Evolutionary conservation across 2,113 vertebrate species (phyloP).

Genomic region (Pantherophis guttatus): DNA sequence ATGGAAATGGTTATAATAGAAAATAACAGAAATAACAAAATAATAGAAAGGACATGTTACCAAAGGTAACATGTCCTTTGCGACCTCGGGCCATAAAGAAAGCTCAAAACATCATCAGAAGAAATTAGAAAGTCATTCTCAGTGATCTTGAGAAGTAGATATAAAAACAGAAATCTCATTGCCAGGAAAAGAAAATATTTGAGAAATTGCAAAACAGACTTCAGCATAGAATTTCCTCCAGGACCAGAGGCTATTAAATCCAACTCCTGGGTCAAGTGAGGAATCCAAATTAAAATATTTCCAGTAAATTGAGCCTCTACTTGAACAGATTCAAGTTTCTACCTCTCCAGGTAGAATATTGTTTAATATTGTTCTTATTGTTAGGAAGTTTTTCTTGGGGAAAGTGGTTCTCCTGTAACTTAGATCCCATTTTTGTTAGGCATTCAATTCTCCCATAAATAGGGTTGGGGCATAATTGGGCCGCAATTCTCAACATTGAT

Average conservation of each 20-base stretch:
- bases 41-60: background rate
- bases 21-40: background rate
- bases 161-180: background rate
- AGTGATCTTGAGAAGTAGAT: background rate
- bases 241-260: background rate
- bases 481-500: background rate
- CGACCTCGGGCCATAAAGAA: background rate
- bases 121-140: background rate
- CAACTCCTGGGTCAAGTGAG: background rate
- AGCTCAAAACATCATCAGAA: background rate
- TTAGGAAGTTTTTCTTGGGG: background rate
- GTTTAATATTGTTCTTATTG: background rate
- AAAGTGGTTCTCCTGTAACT: background rate
- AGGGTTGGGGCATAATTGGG: background rate
- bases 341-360: background rate
- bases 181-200: background rate
- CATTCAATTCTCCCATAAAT: background rate
- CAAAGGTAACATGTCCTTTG: background rate
- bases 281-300: background rate
- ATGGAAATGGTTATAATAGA: background rate
- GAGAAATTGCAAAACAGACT: background rate
- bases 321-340: background rate
- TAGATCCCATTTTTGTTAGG: background rate
- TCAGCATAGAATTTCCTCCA: background rate
- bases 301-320: background rate